Percentiles rank a stretch among this genome's conserved stretches.
These are phyloP conservation scores for Ptycholaimellus sp. DNA, from an alignment of 2,888 invertebrate species.

Conservation along the genomic window DNA sequence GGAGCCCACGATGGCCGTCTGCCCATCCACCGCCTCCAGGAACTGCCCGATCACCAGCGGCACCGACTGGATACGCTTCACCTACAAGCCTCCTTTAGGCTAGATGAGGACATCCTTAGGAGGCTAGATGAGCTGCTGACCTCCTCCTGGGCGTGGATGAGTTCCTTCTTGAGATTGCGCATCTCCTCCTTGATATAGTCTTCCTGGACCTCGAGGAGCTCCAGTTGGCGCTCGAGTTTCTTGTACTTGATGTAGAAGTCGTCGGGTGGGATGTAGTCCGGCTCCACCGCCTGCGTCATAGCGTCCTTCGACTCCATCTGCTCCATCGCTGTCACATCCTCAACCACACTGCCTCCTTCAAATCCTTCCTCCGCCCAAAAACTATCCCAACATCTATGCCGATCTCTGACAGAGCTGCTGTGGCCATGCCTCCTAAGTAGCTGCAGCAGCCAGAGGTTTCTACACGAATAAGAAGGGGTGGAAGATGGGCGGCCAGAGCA, in stretches of 20 bases:
- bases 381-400: too few relatives aligned
- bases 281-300: too few relatives aligned
- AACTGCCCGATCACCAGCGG: slow-evolving; percentile 97
- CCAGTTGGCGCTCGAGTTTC: slow-evolving; percentile 82
- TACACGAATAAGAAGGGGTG: too few relatives aligned
- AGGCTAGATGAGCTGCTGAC: slow-evolving; percentile 9
- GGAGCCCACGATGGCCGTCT: slow-evolving; percentile 94
- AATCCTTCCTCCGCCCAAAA: too few relatives aligned
- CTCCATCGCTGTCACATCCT: too few relatives aligned
- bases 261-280: too few relatives aligned
- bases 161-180: slow-evolving; percentile 88
- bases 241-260: slow-evolving; percentile 33
- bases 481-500: too few relatives aligned
- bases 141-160: slow-evolving; percentile 70
- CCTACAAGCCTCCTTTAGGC: slow-evolving; percentile 32
- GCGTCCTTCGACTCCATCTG: too few relatives aligned
- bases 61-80: slow-evolving; percentile 93
- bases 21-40: slow-evolving; percentile 93
- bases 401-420: too few relatives aligned
- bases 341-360: too few relatives aligned
- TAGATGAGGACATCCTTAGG: not conserved
- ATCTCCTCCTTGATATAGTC: slow-evolving; percentile 99
- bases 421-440: too few relatives aligned
- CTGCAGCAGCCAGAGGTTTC: too few relatives aligned
- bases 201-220: slow-evolving; percentile 92